Percentiles rank a stretch among this genome's conserved stretches.
These are phyloP conservation scores for Sphaerodactylus townsendi DNA, from an alignment of 2,113 vertebrate genomes.

Conservation along the genomic window DNA sequence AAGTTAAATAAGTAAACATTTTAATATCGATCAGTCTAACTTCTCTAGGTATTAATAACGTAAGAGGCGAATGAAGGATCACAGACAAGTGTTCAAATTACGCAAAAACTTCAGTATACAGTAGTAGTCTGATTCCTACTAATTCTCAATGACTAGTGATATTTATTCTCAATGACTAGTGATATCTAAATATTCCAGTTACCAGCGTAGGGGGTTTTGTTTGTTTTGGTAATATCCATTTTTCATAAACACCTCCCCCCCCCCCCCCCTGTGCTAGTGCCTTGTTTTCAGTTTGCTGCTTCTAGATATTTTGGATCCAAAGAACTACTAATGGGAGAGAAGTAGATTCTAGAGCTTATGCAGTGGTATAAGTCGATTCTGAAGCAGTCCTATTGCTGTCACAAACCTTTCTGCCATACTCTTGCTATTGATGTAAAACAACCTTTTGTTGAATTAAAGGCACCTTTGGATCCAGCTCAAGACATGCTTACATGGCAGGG, in stretches of 20 bases:
- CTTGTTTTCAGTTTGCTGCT: background rate
- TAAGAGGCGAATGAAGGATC: too few species aligned
- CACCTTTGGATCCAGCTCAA: background rate
- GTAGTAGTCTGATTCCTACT: background rate
- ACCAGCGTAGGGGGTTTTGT: too few species aligned
- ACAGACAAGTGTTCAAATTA: background rate
- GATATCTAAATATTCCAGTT: too few species aligned
- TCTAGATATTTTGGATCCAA: background rate
- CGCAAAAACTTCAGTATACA: background rate
- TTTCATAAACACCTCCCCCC: background rate
- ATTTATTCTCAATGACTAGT: too few species aligned
- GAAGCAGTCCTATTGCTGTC: background rate
- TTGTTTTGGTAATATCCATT: background rate
- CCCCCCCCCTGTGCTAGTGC: background rate
- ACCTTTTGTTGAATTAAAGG: background rate
- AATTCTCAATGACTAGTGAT: background rate
- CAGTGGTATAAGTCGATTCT: background rate
- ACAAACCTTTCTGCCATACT: background rate
- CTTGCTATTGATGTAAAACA: too few species aligned
- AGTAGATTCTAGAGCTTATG: background rate
- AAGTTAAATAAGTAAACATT: slow-evolving; percentile 2
- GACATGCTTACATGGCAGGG: background rate
- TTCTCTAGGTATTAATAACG: background rate
- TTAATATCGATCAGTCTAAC: background rate
- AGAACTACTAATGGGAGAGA: background rate